Evolutionary conservation across 2,113 vertebrate genomes (phyloP), one percentile per base, ranked within the genome.

Genomic region (Scortum barcoo): DNA sequence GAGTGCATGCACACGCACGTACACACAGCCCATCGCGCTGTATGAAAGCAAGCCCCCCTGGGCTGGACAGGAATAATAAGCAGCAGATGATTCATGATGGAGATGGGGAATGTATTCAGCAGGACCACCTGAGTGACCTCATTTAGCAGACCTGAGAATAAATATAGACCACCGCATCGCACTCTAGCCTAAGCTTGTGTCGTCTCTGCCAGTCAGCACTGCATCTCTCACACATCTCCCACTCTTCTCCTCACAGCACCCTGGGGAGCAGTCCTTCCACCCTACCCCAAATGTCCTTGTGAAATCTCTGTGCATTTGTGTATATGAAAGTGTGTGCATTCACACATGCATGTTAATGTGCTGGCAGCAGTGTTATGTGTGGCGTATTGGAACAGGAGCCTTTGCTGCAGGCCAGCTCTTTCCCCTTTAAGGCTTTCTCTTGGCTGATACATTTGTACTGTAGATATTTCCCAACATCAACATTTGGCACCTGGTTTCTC

Each of bases 61-160:
- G 91, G 88, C 91, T 86, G 90, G 88, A 89, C 89, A 89, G 84
- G 93, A 93, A 94, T 95, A 94, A 94, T 94, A 94, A 95, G 90
- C 90, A 92, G 92, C 74, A 87, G 88, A 93, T 94, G 94, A 95
- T 93, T 94, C 94, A 94, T 91, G 90, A 93, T 90, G 91, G 92
- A 93, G 91, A 93, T 91, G 89, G 89, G 75, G 89, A 91, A 92
- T 93, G 91, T 92, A 93, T 94, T 93, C 91, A 86, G 88, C 89
- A 66, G 88, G 91, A 92, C 92, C 93, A 94, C 93, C 93, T 93
- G 93, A 93, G 90, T 94, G 94, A 95, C 94, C 94, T 94, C 93
- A 95, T 95, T 94, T 93, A 93, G 89, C 83, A 91, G 90, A 93
- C 92, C 92, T 93, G 92, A 93, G 90, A 91, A 93, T 94, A 94